These are phyloP conservation scores for Melanchra persicariae DNA, from an alignment of 2,888 invertebrate species.

Conservation along the genomic window DNA sequence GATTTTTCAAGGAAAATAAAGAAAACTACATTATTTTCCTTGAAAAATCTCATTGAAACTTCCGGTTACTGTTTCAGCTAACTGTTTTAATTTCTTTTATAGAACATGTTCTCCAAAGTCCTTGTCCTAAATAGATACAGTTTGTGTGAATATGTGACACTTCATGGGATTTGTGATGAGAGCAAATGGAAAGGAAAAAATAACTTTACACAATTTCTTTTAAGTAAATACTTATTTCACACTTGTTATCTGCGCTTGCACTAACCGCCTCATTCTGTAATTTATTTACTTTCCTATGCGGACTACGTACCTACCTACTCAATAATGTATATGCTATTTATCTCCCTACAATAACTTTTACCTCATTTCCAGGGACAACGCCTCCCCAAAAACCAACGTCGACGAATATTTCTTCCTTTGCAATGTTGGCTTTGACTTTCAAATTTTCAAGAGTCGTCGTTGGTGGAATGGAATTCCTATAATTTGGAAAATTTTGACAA, in stretches of 20 bases:
- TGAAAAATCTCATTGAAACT: slow-evolving; percentile 26
- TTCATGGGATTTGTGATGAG: background rate
- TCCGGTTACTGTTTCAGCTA: slow-evolving; percentile 11
- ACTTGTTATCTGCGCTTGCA: too few relatives aligned
- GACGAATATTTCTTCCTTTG: slow-evolving; percentile 91
- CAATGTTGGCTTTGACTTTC: slow-evolving; percentile 90
- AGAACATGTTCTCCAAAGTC: background rate
- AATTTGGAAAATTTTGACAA: slow-evolving; percentile 6
- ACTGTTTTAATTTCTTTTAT: background rate
- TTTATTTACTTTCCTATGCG: background rate
- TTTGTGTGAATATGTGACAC: background rate
- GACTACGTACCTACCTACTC: too few relatives aligned
- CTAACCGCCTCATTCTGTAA: background rate
- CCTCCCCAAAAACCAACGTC: slow-evolving; percentile 95
- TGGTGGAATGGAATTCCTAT: slow-evolving; percentile 93
- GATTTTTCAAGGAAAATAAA: slow-evolving; percentile 36
- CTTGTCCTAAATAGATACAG: background rate
- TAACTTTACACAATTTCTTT: too few relatives aligned
- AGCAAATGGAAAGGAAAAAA: too few relatives aligned
- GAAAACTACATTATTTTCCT: too few relatives aligned
- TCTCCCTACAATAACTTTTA: too few relatives aligned
- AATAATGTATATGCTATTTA: too few relatives aligned
- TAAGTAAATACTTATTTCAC: too few relatives aligned
- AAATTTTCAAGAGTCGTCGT: slow-evolving; percentile 92
- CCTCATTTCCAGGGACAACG: slow-evolving; percentile 92